Conservation (phyloP, 2,888 invertebrate species). For the Cryptus viduatorius region DNA sequence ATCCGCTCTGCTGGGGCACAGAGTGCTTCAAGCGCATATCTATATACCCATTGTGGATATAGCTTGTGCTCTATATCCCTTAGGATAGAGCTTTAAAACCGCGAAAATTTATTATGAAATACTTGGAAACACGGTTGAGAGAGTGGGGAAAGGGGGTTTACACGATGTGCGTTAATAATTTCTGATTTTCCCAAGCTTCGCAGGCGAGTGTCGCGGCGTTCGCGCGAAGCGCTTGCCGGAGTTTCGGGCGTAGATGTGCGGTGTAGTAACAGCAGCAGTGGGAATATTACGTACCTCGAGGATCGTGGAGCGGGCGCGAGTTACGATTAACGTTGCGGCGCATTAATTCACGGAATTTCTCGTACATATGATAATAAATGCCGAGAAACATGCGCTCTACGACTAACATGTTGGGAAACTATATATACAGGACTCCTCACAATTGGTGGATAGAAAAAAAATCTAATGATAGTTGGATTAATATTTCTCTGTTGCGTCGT, state of each 20-base stretch:
- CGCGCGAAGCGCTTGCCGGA: constrained; percentile 55
- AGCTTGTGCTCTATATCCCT: constrained; percentile 8
- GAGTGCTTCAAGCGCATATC: too few relatives aligned
- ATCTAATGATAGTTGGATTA: not conserved
- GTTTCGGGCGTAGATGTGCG: constrained; percentile 35
- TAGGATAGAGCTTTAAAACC: constrained; percentile 45
- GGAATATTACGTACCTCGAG: constrained; percentile 51
- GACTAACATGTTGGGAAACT: constrained; percentile 5
- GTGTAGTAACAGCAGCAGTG: constrained; percentile 42
- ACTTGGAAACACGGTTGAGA: not conserved
- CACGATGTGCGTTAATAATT: constrained; percentile 60
- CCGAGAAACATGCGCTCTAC: not conserved
- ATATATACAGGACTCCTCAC: constrained; percentile 19
- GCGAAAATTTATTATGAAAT: constrained; percentile 57
- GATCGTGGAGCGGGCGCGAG: constrained; percentile 30
- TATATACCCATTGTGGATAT: not conserved
- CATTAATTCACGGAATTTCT: constrained; percentile 61
- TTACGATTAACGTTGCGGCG: constrained; percentile 62
- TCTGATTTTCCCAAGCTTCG: constrained; percentile 56
- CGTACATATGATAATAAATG: constrained; percentile 53
- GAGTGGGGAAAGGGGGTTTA: not conserved
- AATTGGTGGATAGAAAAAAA: not conserved
- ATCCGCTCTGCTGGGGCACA: not conserved
- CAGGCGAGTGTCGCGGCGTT: constrained; percentile 42
- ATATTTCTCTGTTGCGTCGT: not conserved